These are phyloP conservation scores for Bugula neritina DNA, from an alignment of 2,888 invertebrate species.

Conservation along the genomic window DNA sequence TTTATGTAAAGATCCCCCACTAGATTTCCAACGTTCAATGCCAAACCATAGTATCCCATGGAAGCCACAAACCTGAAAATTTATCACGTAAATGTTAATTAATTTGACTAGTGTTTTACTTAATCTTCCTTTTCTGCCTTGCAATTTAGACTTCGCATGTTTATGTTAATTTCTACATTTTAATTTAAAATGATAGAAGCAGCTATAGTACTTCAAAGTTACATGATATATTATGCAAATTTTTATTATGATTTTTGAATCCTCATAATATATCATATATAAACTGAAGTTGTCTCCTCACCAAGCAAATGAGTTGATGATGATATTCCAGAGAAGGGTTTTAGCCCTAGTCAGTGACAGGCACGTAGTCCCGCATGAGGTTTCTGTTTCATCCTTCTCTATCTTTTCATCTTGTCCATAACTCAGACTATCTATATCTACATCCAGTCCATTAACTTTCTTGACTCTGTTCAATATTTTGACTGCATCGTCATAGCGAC, in stretches of 20 bases:
- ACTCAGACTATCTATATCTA: neutral
- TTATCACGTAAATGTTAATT: too few relatives aligned
- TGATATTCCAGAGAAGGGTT: neutral
- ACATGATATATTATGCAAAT: too few relatives aligned
- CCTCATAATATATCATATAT: too few relatives aligned
- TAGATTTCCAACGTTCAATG: conserved; percentile 25
- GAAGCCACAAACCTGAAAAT: conserved; percentile 27
- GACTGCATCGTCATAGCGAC: conserved; percentile 1
- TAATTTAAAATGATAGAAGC: too few relatives aligned
- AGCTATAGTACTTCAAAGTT: too few relatives aligned
- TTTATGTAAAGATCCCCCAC: conserved; percentile 27
- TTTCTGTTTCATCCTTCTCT: neutral
- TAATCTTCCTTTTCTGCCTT: too few relatives aligned
- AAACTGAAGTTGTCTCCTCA: too few relatives aligned
- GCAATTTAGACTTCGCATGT: too few relatives aligned
- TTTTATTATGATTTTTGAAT: too few relatives aligned
- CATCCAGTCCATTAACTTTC: neutral
- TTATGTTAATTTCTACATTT: too few relatives aligned
- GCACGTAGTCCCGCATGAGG: neutral
- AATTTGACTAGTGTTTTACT: too few relatives aligned
- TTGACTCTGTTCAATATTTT: conserved; percentile 2
- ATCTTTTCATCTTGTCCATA: neutral
- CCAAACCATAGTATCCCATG: conserved; percentile 27
- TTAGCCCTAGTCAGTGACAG: neutral
- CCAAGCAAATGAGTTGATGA: conserved; percentile 10